Conservation (phyloP, 1,140 invertebrate genomes). For the Colletes latitarsis region DNA sequence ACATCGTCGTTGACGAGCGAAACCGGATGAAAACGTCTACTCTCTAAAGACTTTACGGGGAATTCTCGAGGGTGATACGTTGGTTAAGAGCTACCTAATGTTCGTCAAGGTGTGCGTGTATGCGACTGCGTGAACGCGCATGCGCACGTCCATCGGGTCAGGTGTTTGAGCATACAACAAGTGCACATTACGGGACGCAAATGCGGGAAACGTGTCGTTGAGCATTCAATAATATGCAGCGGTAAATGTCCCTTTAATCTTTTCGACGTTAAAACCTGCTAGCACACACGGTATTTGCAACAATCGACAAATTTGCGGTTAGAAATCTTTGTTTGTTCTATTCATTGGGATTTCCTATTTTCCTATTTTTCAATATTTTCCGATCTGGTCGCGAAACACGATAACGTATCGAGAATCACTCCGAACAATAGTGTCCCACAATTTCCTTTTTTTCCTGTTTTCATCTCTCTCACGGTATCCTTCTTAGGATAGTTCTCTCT, state of each 20-base stretch:
- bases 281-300: too few species aligned
- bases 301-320: too few species aligned
- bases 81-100: neutral
- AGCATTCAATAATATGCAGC: neutral
- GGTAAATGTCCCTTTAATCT: neutral
- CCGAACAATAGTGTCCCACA: too few species aligned
- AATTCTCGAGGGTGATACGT: neutral
- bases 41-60: slow-evolving; percentile 49
- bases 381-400: too few species aligned
- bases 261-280: neutral
- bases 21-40: slow-evolving; percentile 34
- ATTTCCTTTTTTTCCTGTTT: neutral
- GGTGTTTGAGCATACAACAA: neutral
- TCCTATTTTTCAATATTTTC: neutral
- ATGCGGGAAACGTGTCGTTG: neutral
- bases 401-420: too few species aligned
- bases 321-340: too few species aligned
- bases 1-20: slow-evolving; percentile 10
- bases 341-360: too few species aligned
- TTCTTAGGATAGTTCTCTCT: slow-evolving; percentile 22
- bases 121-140: neutral
- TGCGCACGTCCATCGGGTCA: neutral
- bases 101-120: neutral
- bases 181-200: neutral
- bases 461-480: slow-evolving; percentile 32